Conservation (phyloP, 2,888 invertebrate species). For the Erynnis tages region DNA sequence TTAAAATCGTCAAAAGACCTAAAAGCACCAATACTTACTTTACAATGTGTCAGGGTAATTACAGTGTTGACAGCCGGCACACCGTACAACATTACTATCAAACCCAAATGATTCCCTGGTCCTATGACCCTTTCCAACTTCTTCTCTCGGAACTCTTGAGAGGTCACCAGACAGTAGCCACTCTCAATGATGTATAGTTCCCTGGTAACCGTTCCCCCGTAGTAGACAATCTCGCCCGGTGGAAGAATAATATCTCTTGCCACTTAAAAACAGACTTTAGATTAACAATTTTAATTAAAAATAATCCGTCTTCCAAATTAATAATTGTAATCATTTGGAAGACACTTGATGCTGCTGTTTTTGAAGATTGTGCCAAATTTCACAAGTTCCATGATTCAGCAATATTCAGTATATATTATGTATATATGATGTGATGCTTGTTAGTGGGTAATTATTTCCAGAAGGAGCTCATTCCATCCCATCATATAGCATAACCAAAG, state of each 20-base stretch:
- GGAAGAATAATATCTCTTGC: conserved; percentile 72
- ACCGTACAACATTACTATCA: conserved; percentile 71
- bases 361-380: too few relatives aligned
- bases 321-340: too few relatives aligned
- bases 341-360: too few relatives aligned
- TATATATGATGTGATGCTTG: too few relatives aligned
- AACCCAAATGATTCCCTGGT: conserved; percentile 71
- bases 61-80: conserved; percentile 72
- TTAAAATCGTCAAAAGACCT: too few relatives aligned
- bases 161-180: conserved; percentile 73
- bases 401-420: too few relatives aligned
- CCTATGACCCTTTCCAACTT: conserved; percentile 63
- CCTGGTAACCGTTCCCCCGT: conserved; percentile 73
- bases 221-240: conserved; percentile 77
- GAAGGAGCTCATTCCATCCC: too few relatives aligned
- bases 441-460: too few relatives aligned
- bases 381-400: too few relatives aligned
- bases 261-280: conserved; percentile 42
- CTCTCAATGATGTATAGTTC: conserved; percentile 78
- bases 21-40: conserved; percentile 56
- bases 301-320: too few relatives aligned
- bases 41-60: conserved; percentile 76
- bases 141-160: conserved; percentile 50
- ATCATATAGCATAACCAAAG: too few relatives aligned
- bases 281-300: too few relatives aligned